Percentiles rank a stretch among this genome's conserved stretches.
Evolutionary conservation across 2,797 vertebrate species (phyloP).

Genomic region (Danio albolineatus): DNA sequence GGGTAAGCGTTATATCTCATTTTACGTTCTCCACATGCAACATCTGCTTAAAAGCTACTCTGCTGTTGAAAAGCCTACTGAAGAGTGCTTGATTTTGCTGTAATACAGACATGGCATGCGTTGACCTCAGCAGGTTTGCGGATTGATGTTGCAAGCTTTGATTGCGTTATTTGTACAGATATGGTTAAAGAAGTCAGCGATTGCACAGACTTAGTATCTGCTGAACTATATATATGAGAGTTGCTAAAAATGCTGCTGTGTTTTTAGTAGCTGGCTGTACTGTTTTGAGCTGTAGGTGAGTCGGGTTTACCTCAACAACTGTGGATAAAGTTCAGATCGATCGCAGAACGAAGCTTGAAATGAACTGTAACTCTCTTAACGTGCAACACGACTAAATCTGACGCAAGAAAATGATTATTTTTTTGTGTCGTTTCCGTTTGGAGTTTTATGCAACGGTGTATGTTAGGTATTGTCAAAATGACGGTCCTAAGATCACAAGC

Average conservation of each 20-base stretch:
- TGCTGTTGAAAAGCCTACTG: too few relatives aligned
- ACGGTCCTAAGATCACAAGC: too few relatives aligned
- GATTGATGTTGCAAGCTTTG: neutral
- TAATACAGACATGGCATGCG: neutral
- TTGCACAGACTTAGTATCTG: neutral
- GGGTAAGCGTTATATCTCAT: too few relatives aligned
- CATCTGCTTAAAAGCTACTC: too few relatives aligned
- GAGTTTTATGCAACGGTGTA: neutral
- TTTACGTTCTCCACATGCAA: too few relatives aligned
- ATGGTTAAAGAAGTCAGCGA: neutral
- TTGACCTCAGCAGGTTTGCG: neutral
- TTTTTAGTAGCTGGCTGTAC: neutral
- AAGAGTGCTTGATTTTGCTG: neutral
- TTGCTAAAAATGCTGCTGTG: neutral
- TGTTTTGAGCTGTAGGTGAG: neutral
- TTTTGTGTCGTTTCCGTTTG: neutral
- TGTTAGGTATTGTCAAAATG: too few relatives aligned
- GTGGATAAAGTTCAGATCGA: neutral
- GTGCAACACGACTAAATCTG: neutral
- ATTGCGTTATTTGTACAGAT: neutral
- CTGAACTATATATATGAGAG: neutral
- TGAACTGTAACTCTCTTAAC: neutral
- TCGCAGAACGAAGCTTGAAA: neutral
- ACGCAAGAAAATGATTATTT: neutral
- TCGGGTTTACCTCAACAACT: slow-evolving; percentile 10